phyloP scores from a whole-genome alignment of 2,113 vertebrate genomes.

The Pelvicachromis taeniatus region DNA sequence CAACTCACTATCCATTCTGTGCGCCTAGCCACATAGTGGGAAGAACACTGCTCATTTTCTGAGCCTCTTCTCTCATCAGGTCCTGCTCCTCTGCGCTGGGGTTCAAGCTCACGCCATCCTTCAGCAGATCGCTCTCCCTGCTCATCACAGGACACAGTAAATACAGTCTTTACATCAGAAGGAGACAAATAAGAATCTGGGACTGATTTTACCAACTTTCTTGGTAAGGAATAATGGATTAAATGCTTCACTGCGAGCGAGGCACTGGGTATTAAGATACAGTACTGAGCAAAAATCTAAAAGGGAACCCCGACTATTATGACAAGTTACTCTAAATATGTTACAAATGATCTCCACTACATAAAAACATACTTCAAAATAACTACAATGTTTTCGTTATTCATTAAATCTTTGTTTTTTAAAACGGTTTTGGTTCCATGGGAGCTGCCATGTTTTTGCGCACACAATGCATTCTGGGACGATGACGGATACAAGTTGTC shows the following conservation, averaged over 20 bases:
- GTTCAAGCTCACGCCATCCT: conserved; percentile 81
- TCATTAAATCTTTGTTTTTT: too few species aligned
- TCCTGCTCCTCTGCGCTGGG: conserved; percentile 85
- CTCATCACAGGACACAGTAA: not conserved
- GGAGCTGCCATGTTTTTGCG: too few species aligned
- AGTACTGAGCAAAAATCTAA: not conserved
- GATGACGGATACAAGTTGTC: too few species aligned
- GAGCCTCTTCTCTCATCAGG: conserved; percentile 91
- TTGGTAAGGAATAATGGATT: not conserved
- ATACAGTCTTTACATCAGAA: not conserved
- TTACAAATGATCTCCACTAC: too few species aligned
- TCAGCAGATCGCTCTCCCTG: conserved; percentile 84
- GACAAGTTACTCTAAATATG: too few species aligned
- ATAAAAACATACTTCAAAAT: too few species aligned
- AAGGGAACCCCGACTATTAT: too few species aligned
- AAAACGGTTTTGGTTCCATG: too few species aligned
- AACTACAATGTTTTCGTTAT: too few species aligned
- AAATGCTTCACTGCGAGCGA: not conserved
- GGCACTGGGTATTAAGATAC: not conserved
- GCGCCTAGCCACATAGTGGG: conserved; percentile 98
- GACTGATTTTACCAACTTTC: not conserved
- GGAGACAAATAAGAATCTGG: not conserved
- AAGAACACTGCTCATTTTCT: conserved; percentile 97
- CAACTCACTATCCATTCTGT: conserved; percentile 92
- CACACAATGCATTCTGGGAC: too few species aligned